Percentiles rank a stretch among this genome's conserved stretches.
Evolutionary conservation across 1,140 invertebrate species (phyloP).

Genomic region (Achatina immaculata): DNA sequence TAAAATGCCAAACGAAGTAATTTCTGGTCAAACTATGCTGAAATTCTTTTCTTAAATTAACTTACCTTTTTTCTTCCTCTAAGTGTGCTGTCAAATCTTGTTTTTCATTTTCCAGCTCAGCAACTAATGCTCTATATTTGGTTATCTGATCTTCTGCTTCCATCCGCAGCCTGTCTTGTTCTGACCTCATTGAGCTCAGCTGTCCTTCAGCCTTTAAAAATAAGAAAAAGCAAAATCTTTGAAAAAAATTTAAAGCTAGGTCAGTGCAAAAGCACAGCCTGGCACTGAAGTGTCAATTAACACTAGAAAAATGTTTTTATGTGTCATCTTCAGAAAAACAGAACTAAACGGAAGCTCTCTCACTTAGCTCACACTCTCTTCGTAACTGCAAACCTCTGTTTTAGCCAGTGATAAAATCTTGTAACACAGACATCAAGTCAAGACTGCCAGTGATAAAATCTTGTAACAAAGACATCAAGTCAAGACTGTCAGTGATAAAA

Average conservation of each 20-base stretch:
- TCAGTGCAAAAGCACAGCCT: not conserved
- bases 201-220: slow-evolving; percentile 60
- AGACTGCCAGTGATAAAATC: too few relatives aligned
- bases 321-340: too few relatives aligned
- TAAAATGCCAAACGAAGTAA: not conserved
- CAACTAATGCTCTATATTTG: slow-evolving; percentile 58
- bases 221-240: not conserved
- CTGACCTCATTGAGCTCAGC: slow-evolving; percentile 65
- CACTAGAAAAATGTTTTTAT: not conserved
- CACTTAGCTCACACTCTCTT: too few relatives aligned
- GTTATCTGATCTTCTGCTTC: slow-evolving; percentile 65
- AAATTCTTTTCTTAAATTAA: too few relatives aligned
- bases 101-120: slow-evolving; percentile 78
- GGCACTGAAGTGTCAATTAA: not conserved
- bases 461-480: too few relatives aligned
- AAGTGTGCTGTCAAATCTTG: slow-evolving; percentile 78
- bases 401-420: too few relatives aligned
- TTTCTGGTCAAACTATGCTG: too few relatives aligned
- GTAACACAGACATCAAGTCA: too few relatives aligned
- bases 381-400: too few relatives aligned
- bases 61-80: slow-evolving; percentile 82
- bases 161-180: slow-evolving; percentile 73
- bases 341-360: too few relatives aligned
- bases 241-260: not conserved
- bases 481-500: too few relatives aligned